Evolutionary conservation across 2,113 vertebrate genomes (phyloP), one percentile per base, ranked within the genome.

Genomic region (Percopsis transmontana): DNA sequence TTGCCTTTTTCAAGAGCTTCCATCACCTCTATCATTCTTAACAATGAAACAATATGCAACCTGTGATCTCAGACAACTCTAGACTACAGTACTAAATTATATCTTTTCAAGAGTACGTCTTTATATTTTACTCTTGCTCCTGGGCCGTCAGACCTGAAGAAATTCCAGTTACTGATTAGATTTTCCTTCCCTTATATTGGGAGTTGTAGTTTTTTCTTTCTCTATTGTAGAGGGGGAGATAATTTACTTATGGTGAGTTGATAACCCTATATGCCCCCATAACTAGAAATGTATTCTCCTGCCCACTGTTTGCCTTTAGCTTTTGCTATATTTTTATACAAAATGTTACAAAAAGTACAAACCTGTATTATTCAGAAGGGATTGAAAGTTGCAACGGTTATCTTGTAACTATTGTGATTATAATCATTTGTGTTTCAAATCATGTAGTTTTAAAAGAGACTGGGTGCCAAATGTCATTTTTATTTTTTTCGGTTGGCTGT

Each of bases 341-440:
- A 91, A 91, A 86, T 91, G 88, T 92, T n/a, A n/a, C n/a, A n/a
- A n/a, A n/a, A 90, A 90, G 87, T 91, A 91, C 74, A 88, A 79
- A 87, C 87, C 90, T 66, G 85, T 92, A 77, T 91, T 91, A 92
- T 91, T 91, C 84, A 83, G 87, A 91, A 91, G 74, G 62, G 84
- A 89, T 93, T 86, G 92, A 91, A 91, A 86, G 80, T 91, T 91
- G 90, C 91, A 93, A 90, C 92, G 92, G 76, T 88, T 72, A 83
- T 85, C 76, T 56, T 75, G 47, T 70, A 65, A 62, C 21, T 62
- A n/a, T 62, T 23, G 41, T 50, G 39, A 65, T 73, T 6, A 20
- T 68, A 63, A 52, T 24, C 5, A 54, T 12, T 40, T 60, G 19
- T 58, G 33, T 66, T 65, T 62, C 23, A 57, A 45, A 52, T 72